Conservation (phyloP, 2,797 vertebrate species). For the Lepus townsendii region DNA sequence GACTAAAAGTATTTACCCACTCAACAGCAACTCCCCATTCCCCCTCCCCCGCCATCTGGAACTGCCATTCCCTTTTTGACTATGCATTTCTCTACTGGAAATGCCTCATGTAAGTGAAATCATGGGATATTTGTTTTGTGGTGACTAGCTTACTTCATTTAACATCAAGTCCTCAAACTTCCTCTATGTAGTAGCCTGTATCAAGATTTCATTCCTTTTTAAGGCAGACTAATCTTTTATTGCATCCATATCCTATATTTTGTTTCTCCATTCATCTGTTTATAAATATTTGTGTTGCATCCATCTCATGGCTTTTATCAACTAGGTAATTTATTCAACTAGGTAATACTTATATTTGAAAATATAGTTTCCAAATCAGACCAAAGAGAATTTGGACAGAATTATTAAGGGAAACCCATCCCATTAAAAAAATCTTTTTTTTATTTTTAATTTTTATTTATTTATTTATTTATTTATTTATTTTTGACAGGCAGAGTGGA, state of each 20-base stretch:
- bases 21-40: background rate
- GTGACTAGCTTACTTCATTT: conserved; percentile 2
- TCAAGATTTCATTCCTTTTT: background rate
- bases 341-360: conserved; percentile 4
- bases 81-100: background rate
- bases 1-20: background rate
- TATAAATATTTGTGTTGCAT: background rate
- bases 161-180: background rate
- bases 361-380: background rate
- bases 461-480: too few relatives aligned
- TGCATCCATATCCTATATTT: background rate
- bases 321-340: background rate
- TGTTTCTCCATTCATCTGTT: background rate
- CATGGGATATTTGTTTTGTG: background rate
- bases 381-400: background rate
- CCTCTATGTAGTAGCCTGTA: background rate
- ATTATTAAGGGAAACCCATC: conserved; percentile 23
- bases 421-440: background rate
- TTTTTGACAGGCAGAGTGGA: too few relatives aligned
- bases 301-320: background rate
- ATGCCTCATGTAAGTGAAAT: background rate
- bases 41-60: too few relatives aligned
- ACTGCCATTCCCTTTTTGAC: background rate
- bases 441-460: too few relatives aligned
- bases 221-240: background rate